Evolutionary conservation across 2,113 vertebrate genomes (phyloP).

Genomic region (Elachura formosa): DNA sequence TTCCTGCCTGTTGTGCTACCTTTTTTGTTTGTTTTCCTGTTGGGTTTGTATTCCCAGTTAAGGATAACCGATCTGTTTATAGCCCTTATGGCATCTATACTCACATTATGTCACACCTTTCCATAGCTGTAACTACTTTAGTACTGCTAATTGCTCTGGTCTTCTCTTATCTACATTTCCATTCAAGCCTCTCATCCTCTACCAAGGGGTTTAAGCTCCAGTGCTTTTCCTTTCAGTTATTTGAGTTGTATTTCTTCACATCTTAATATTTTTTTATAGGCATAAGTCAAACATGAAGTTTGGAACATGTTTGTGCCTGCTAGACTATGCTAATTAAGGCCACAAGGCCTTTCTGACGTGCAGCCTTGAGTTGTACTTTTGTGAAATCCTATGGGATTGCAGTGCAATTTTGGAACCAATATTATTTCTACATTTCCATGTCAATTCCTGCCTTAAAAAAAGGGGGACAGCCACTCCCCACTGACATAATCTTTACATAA

Average conservation of each 20-base stretch:
- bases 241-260: not conserved
- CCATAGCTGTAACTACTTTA: not conserved
- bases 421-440: not conserved
- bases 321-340: not conserved
- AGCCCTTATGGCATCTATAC: not conserved
- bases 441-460: not conserved
- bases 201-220: not conserved
- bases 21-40: not conserved
- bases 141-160: not conserved
- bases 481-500: not conserved
- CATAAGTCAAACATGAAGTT: not conserved
- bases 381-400: not conserved
- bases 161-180: not conserved
- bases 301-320: not conserved
- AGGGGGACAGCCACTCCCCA: accelerated
- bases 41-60: not conserved
- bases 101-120: not conserved
- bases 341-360: not conserved
- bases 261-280: not conserved
- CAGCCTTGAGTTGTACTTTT: not conserved
- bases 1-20: not conserved
- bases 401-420: not conserved
- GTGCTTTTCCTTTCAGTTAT: not conserved
- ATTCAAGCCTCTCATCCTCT: not conserved
- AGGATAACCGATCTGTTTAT: not conserved